Evolutionary conservation across 2,888 invertebrate species (phyloP).

Genomic region (Mechanitis messenoides): DNA sequence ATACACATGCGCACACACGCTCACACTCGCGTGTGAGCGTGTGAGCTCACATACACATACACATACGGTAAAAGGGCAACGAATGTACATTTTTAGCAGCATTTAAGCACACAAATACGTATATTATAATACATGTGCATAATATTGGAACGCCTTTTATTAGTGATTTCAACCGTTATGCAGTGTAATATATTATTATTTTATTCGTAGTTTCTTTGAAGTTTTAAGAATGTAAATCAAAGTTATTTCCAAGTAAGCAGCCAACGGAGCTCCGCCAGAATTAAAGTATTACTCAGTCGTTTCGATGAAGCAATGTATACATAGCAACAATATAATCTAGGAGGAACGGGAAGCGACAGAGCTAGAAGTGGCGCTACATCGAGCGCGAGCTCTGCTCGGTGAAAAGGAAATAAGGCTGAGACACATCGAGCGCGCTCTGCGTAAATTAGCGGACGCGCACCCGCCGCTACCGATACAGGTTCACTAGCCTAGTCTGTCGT

Average conservation of each 20-base stretch:
- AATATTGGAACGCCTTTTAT: too few species aligned
- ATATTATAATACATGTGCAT: too few species aligned
- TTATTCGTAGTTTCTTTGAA: too few species aligned
- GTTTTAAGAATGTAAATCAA: too few species aligned
- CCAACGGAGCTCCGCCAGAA: too few species aligned
- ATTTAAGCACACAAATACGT: too few species aligned
- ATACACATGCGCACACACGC: background rate
- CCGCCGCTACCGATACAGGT: constrained; percentile 60
- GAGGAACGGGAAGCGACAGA: constrained; percentile 90
- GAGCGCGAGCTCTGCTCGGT: constrained; percentile 86
- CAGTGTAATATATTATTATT: background rate
- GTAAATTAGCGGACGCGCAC: constrained; percentile 72
- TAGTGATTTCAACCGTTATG: too few species aligned
- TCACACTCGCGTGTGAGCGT: background rate
- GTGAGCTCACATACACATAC: background rate
- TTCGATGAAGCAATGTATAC: too few species aligned
- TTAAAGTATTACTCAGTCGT: too few species aligned
- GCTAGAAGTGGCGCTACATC: constrained; percentile 88
- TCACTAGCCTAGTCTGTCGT: constrained; percentile 4
- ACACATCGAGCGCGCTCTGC: constrained; percentile 86
- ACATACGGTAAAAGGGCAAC: too few species aligned
- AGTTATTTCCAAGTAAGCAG: too few species aligned
- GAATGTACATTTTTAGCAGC: too few species aligned
- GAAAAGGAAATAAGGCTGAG: constrained; percentile 88
- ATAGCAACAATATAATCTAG: constrained; percentile 45